Evolutionary conservation across 2,888 invertebrate species (phyloP).

Genomic region (Andrena praecox): DNA sequence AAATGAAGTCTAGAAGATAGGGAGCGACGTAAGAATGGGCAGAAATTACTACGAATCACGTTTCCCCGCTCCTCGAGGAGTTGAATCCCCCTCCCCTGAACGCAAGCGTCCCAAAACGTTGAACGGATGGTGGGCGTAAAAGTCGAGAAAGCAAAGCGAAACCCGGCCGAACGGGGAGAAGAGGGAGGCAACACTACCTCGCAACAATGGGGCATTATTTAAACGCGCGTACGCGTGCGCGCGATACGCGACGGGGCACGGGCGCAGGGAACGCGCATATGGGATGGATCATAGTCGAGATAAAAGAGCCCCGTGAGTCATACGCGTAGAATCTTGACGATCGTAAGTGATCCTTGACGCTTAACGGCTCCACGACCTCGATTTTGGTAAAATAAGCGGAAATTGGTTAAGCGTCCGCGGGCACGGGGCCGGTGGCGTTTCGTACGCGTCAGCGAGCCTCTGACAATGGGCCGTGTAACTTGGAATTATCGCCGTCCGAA

Average conservation of each 20-base stretch:
- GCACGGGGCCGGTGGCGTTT: conserved; percentile 29
- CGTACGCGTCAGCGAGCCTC: conserved; percentile 23
- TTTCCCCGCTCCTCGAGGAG: too few relatives aligned
- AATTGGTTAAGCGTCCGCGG: conserved; percentile 69
- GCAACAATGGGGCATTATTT: conserved; percentile 47
- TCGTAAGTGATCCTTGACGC: conserved; percentile 73
- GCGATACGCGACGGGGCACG: not conserved
- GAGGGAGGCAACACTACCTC: not conserved
- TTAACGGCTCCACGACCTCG: conserved; percentile 79
- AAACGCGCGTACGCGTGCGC: conserved; percentile 15
- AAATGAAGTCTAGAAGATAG: too few relatives aligned
- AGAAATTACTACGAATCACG: not conserved
- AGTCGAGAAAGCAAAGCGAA: not conserved
- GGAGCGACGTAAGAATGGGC: too few relatives aligned
- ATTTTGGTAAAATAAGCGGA: conserved; percentile 79
- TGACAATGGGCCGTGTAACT: conserved; percentile 26
- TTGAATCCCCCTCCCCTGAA: not conserved
- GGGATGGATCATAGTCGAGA: conserved; percentile 51
- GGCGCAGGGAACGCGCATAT: conserved; percentile 17
- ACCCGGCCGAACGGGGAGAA: not conserved
- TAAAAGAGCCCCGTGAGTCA: conserved; percentile 62
- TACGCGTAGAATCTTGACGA: conserved; percentile 60
- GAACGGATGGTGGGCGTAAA: conserved; percentile 12
- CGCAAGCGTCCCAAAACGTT: conserved; percentile 6
- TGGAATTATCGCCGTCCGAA: conserved; percentile 29